Percentiles rank a stretch among this genome's conserved stretches.
phyloP scores from a whole-genome alignment of 2,113 vertebrate species.

The Panurus biarmicus region DNA sequence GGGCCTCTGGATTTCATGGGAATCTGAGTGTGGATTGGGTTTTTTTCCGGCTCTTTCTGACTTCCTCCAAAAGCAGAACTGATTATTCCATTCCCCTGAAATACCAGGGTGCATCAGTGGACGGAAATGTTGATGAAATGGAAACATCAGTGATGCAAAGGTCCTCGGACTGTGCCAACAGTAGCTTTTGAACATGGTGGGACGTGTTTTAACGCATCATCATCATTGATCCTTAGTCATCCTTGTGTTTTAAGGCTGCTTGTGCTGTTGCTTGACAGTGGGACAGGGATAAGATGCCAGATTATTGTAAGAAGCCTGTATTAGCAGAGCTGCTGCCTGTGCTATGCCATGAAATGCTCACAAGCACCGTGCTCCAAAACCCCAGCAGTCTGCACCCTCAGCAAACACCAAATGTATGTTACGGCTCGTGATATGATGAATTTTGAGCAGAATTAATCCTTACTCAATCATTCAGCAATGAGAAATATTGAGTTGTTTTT shows the following conservation, averaged over 20 bases:
- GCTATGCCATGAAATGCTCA: not conserved
- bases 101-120: not conserved
- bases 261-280: not conserved
- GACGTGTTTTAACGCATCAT: accelerated
- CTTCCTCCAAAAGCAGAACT: not conserved
- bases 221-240: not conserved
- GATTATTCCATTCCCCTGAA: not conserved
- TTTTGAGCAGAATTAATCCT: constrained; percentile 43
- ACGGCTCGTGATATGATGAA: not conserved
- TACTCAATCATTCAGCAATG: constrained; percentile 57
- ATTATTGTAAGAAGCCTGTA: not conserved
- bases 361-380: not conserved
- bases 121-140: not conserved
- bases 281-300: not conserved
- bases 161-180: accelerated
- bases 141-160: not conserved
- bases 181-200: not conserved
- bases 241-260: not conserved
- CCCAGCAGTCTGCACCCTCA: not conserved
- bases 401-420: not conserved
- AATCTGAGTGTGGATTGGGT: accelerated
- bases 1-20: not conserved
- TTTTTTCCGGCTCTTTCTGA: not conserved
- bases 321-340: not conserved
- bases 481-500: constrained; percentile 69